A percentile compares a stretch with the other conserved stretches of the same genome.
These are phyloP conservation scores for Xenopus petersii DNA, from an alignment of 2,797 vertebrate species.

Conservation along the genomic window DNA sequence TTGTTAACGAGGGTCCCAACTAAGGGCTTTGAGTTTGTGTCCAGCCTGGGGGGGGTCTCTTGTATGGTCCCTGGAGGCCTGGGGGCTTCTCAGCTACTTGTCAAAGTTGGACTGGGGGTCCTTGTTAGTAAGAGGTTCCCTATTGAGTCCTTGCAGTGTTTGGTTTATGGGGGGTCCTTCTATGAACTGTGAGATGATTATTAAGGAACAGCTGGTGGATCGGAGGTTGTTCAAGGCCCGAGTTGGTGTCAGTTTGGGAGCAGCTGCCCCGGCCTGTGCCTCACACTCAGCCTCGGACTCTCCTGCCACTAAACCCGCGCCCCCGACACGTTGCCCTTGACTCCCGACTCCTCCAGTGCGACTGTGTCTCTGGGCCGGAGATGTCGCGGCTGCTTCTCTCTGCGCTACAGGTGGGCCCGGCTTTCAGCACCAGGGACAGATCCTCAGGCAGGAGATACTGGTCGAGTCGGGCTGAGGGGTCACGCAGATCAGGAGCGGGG, in stretches of 20 bases:
- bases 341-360: background rate
- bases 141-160: no score
- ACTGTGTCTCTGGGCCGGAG: conserved; percentile 1
- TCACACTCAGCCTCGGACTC: conserved; percentile 21
- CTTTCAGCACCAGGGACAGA: conserved; percentile 41
- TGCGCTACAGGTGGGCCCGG: background rate
- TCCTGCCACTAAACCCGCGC: conserved; percentile 7
- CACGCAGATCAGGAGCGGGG: no score
- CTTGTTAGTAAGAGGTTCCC: no score
- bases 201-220: no score
- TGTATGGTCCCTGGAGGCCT: no score
- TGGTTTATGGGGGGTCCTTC: no score
- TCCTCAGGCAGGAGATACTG: background rate
- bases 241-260: background rate
- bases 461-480: background rate
- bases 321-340: background rate
- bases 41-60: background rate
- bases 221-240: no score
- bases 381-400: background rate
- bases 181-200: no score
- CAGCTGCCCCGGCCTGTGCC: conserved; percentile 22
- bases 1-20: no score
- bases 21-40: background rate
- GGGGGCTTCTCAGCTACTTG: no score
- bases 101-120: no score